Percentiles rank a stretch among this genome's conserved stretches.
phyloP scores from a whole-genome alignment of 2,888 invertebrate genomes.

The Entomobrya proxima region DNA sequence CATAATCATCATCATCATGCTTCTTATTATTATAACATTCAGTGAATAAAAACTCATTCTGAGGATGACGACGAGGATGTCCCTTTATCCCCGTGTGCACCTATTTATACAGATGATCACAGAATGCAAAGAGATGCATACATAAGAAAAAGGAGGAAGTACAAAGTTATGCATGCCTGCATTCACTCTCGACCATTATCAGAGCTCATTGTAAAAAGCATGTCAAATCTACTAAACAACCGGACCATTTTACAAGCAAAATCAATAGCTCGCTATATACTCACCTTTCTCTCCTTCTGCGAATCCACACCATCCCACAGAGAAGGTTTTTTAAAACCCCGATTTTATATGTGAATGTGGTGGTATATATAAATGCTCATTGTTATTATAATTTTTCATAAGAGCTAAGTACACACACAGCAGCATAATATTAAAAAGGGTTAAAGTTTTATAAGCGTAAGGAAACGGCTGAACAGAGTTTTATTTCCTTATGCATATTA shows the following conservation, averaged over 20 bases:
- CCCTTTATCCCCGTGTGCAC: background rate
- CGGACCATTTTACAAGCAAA: background rate
- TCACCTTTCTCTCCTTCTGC: background rate
- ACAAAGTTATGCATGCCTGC: constrained; percentile 29
- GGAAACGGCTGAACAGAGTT: background rate
- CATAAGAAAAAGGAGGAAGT: constrained; percentile 27
- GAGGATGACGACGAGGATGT: too few relatives aligned
- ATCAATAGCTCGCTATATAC: constrained; percentile 23
- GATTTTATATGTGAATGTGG: constrained; percentile 36
- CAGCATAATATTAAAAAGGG: constrained; percentile 26
- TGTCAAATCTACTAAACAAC: constrained; percentile 32
- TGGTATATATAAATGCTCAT: too few relatives aligned
- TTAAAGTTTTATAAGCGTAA: too few relatives aligned
- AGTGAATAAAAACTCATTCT: too few relatives aligned
- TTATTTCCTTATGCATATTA: constrained; percentile 56
- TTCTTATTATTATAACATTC: background rate
- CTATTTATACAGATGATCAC: too few relatives aligned
- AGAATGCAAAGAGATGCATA: constrained; percentile 21
- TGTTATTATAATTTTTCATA: constrained; percentile 61
- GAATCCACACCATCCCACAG: background rate
- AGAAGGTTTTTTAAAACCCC: background rate
- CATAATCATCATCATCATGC: background rate
- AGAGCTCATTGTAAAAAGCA: constrained; percentile 21
- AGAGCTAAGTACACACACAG: constrained; percentile 17
- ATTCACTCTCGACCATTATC: background rate